Conservation (phyloP, 37 sponge, comb jelly and placozoan genomes). For the Halichondria panicea region DNA sequence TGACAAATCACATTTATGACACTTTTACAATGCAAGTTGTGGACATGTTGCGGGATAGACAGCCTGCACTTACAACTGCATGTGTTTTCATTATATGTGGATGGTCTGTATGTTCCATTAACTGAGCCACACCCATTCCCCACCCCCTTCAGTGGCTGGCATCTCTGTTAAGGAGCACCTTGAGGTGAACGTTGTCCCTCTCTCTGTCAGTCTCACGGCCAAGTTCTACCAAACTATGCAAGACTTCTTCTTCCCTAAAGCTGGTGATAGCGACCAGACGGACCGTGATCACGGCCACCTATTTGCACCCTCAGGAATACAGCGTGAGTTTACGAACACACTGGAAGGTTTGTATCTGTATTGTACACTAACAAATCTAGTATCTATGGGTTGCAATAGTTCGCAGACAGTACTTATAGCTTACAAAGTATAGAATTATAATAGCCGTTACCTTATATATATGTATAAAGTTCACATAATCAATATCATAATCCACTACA, state of each 20-base stretch:
- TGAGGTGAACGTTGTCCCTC: constrained; percentile 91
- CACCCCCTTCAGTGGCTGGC: constrained; percentile 96
- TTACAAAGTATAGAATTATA: background rate
- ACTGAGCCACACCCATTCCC: too few species aligned
- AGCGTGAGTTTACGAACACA: constrained; percentile 25
- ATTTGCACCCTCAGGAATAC: constrained; percentile 46
- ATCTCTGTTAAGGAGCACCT: constrained; percentile 93
- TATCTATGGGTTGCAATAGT: background rate
- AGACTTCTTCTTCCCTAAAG: constrained; percentile 88
- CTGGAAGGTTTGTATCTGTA: background rate
- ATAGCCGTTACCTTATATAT: background rate
- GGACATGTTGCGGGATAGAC: too few species aligned
- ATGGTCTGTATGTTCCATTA: too few species aligned
- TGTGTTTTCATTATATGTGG: too few species aligned
- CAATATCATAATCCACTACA: background rate
- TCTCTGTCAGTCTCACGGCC: constrained; percentile 79
- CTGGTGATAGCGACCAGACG: constrained; percentile 26
- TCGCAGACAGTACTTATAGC: background rate
- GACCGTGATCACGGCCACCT: constrained; percentile 60
- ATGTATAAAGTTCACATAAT: background rate
- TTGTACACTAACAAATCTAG: background rate
- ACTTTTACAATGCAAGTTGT: too few species aligned
- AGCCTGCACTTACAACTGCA: too few species aligned
- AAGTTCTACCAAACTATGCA: constrained; percentile 83
- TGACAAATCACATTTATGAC: too few species aligned